Conservation (phyloP, 2,797 vertebrate species). For the Cyclura pinguis region DNA sequence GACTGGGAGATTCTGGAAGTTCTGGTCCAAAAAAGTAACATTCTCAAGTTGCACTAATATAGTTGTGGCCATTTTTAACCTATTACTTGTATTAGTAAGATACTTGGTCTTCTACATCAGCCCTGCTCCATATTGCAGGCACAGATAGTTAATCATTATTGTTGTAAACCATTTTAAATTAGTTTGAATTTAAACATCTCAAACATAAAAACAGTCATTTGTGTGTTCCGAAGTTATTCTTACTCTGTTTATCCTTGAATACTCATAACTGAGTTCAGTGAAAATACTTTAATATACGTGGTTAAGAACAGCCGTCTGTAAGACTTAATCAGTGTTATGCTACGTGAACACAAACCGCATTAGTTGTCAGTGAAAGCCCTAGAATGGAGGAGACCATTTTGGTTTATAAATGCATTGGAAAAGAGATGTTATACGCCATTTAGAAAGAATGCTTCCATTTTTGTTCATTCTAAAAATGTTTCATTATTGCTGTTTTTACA, state of each 20-base stretch:
- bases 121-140: neutral
- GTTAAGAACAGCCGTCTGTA: constrained; percentile 9
- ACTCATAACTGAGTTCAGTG: neutral
- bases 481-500: neutral
- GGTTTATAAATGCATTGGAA: neutral
- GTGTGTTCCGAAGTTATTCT: neutral
- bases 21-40: too few species aligned
- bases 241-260: neutral
- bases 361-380: neutral
- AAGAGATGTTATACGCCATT: neutral
- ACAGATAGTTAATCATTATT: neutral
- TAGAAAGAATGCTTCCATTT: constrained; percentile 26
- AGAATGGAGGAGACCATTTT: neutral
- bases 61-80: neutral
- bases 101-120: neutral
- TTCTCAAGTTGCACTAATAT: neutral
- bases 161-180: constrained; percentile 5
- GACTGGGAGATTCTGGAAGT: too few species aligned
- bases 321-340: neutral
- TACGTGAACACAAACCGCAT: neutral
- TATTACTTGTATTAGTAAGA: neutral
- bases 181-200: neutral
- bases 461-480: neutral
- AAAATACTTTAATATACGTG: neutral
- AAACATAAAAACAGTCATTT: neutral